Evolutionary conservation across 1,140 invertebrate genomes (phyloP).

Genomic region (Holcopasites calliopsidis): DNA sequence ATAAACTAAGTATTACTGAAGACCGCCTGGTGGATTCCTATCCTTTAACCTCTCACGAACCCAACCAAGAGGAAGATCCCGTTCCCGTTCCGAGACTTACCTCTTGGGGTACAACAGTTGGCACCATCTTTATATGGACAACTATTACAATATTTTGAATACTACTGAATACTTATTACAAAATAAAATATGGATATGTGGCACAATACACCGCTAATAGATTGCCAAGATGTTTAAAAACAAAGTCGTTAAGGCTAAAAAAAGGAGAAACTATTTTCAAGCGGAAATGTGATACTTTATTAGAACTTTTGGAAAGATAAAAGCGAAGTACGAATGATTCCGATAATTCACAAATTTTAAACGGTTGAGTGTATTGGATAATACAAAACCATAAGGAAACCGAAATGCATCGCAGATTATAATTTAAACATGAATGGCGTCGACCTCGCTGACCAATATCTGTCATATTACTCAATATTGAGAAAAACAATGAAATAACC

Average conservation of each 20-base stretch:
- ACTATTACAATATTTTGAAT: constrained; percentile 43
- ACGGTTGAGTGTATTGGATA: constrained; percentile 31
- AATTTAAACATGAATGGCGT: constrained; percentile 41
- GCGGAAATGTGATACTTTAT: constrained; percentile 29
- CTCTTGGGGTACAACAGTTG: too few relatives aligned
- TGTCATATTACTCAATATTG: constrained; percentile 26
- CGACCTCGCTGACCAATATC: constrained; percentile 34
- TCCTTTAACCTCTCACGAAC: too few relatives aligned
- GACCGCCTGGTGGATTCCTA: too few relatives aligned
- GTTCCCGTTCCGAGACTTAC: too few relatives aligned
- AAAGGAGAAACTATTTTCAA: constrained; percentile 28
- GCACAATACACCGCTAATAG: constrained; percentile 35
- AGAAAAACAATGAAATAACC: constrained; percentile 45
- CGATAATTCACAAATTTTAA: constrained; percentile 41
- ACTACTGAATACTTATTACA: constrained; percentile 28
- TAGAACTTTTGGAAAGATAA: constrained; percentile 45
- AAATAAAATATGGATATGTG: constrained; percentile 39
- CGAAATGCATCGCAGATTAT: constrained; percentile 35
- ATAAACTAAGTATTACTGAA: too few relatives aligned
- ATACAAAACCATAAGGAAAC: constrained; percentile 33
- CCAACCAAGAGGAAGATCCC: too few relatives aligned
- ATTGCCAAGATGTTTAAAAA: constrained; percentile 26
- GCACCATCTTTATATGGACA: constrained; percentile 40
- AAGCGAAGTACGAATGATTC: constrained; percentile 41
- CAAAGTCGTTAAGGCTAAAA: constrained; percentile 13